These are phyloP conservation scores for Muscicapa adusta DNA, from an alignment of 2,113 vertebrate species.

Conservation along the genomic window DNA sequence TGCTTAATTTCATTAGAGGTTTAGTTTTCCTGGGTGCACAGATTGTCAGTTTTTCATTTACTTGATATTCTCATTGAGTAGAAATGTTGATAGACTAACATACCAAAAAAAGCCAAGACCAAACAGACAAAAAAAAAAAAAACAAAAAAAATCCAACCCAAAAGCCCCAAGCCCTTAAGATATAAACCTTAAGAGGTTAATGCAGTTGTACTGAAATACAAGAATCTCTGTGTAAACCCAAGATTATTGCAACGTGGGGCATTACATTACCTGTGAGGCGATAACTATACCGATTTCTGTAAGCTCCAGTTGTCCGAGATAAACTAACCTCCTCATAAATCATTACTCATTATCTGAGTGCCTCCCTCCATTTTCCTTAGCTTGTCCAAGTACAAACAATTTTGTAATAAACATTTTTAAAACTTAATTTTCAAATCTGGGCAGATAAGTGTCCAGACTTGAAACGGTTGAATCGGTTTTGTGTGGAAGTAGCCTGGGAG, in stretches of 20 bases:
- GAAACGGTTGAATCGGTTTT: neutral
- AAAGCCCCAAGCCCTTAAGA: neutral
- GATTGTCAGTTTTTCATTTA: slow-evolving; percentile 67
- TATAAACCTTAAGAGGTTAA: neutral
- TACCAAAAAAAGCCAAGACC: neutral
- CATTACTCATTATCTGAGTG: slow-evolving; percentile 64
- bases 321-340: slow-evolving; percentile 59
- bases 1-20: slow-evolving; percentile 79
- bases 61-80: slow-evolving; percentile 52
- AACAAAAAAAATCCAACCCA: neutral
- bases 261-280: slow-evolving; percentile 56
- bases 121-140: neutral
- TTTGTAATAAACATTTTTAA: slow-evolving; percentile 69
- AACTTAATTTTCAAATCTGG: slow-evolving; percentile 68
- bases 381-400: slow-evolving; percentile 59
- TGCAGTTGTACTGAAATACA: neutral
- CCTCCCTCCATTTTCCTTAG: slow-evolving; percentile 54
- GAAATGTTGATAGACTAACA: slow-evolving; percentile 41
- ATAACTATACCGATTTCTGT: slow-evolving; percentile 55
- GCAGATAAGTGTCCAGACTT: slow-evolving; percentile 50
- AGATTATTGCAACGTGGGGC: slow-evolving; percentile 44
- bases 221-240: slow-evolving; percentile 25
- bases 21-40: slow-evolving; percentile 67
- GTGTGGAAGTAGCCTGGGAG: slow-evolving; percentile 55
- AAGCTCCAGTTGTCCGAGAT: slow-evolving; percentile 54